phyloP scores from a whole-genome alignment of 2,888 invertebrate species.

The Papilio elwesi region DNA sequence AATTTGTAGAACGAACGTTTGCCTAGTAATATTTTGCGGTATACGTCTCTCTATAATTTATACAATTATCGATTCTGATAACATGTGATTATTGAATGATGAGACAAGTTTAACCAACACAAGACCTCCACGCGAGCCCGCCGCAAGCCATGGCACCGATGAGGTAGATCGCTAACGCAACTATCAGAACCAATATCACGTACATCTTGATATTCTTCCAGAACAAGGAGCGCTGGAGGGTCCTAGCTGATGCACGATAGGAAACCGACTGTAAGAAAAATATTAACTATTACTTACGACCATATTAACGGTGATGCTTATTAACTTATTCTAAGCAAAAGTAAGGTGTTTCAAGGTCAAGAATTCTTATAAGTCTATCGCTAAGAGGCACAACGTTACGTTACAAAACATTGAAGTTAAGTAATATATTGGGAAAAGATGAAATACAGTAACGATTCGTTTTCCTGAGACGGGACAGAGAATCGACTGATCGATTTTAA shows the following conservation, averaged over 20 bases:
- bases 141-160: constrained; percentile 95
- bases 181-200: constrained; percentile 86
- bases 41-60: constrained; percentile 8
- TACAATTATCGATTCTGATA: constrained; percentile 11
- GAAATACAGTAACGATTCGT: too few relatives aligned
- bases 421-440: too few relatives aligned
- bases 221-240: constrained; percentile 93
- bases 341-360: background rate
- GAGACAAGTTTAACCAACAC: constrained; percentile 76
- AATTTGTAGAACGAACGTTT: background rate
- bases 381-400: background rate
- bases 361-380: background rate
- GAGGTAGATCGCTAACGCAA: constrained; percentile 91
- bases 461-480: too few relatives aligned
- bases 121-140: constrained; percentile 90
- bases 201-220: constrained; percentile 98
- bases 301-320: background rate
- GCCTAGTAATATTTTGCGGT: background rate
- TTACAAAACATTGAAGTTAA: background rate
- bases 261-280: constrained; percentile 90
- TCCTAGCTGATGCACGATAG: constrained; percentile 93
- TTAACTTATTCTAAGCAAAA: background rate
- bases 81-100: background rate
- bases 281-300: background rate
- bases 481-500: too few relatives aligned